Conservation (phyloP, 2,113 vertebrate genomes). For the Chitala chitala region DNA sequence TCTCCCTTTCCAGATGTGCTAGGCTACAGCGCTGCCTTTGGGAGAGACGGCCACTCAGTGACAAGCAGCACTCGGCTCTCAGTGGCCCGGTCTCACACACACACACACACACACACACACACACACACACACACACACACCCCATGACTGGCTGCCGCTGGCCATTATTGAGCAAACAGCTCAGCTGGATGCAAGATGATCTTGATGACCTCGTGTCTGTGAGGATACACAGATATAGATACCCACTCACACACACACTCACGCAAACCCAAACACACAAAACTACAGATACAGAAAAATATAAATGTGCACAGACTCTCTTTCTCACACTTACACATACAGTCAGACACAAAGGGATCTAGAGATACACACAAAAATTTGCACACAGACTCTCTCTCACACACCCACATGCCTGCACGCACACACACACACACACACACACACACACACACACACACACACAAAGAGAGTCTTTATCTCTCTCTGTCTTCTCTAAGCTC, state of each 20-base stretch:
- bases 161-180: slow-evolving; percentile 1
- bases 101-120: too few species aligned
- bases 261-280: background rate
- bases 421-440: background rate
- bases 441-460: background rate
- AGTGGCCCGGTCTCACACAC: too few species aligned
- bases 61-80: too few species aligned
- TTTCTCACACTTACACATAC: too few species aligned
- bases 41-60: too few species aligned
- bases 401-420: too few species aligned
- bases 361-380: background rate
- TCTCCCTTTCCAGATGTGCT: too few species aligned
- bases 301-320: too few species aligned
- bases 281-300: too few species aligned
- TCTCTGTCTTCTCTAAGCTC: slow-evolving; percentile 12
- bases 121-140: background rate
- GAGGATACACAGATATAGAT: background rate
- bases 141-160: background rate
- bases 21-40: too few species aligned
- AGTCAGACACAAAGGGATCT: background rate
- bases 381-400: too few species aligned
- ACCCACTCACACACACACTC: background rate
- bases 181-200: background rate
- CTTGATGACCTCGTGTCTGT: background rate
- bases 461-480: slow-evolving; percentile 11